Conservation (phyloP, 2,113 vertebrate genomes). For the Chauna torquata region DNA sequence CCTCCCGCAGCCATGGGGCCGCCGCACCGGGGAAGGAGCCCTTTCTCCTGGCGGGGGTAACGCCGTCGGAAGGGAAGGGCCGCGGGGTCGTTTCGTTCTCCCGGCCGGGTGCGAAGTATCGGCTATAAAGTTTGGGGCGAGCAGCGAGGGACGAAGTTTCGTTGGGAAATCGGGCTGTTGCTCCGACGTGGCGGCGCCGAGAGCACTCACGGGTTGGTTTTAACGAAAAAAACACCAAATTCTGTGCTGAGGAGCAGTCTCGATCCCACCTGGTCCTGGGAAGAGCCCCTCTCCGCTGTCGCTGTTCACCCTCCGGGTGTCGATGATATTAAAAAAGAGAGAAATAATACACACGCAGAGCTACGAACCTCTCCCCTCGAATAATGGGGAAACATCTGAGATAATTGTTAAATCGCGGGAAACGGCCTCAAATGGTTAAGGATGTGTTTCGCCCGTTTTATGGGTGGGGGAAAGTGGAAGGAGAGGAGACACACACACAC, state of each 20-base stretch:
- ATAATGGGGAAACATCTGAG: accelerated
- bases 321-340: accelerated
- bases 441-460: accelerated
- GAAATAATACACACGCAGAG: accelerated
- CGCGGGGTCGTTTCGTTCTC: background rate
- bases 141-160: background rate
- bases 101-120: background rate
- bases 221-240: background rate
- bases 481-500: too few species aligned
- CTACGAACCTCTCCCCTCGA: accelerated
- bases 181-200: background rate
- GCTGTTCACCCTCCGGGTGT: too few species aligned
- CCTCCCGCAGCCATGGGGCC: background rate
- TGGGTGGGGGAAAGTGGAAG: accelerated
- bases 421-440: background rate
- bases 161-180: background rate
- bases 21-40: background rate
- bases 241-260: background rate
- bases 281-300: accelerated
- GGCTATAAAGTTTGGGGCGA: accelerated
- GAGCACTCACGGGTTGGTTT: background rate
- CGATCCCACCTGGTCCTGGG: too few species aligned
- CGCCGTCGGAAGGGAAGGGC: background rate
- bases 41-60: background rate
- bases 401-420: accelerated